Evolutionary conservation across 2,888 invertebrate species (phyloP).

Genomic region (Nineta flava): DNA sequence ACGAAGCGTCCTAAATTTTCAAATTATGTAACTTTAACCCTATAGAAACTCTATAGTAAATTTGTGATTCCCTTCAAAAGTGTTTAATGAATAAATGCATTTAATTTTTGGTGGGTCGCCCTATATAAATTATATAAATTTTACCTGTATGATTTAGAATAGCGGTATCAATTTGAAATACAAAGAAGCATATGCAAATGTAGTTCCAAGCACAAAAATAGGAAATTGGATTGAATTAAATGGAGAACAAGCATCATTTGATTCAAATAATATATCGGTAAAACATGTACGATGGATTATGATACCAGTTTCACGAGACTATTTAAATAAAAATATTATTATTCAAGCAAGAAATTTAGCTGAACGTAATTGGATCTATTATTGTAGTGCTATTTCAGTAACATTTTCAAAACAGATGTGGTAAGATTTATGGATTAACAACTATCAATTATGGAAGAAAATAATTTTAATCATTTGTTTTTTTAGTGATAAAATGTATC

Average conservation of each 20-base stretch:
- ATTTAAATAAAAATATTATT: slow-evolving; percentile 40
- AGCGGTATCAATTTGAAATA: slow-evolving; percentile 20
- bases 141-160: slow-evolving; percentile 15
- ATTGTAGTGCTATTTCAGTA: slow-evolving; percentile 45
- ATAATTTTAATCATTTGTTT: slow-evolving; percentile 10
- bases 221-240: slow-evolving; percentile 35
- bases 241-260: slow-evolving; percentile 18
- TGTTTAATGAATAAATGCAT: no score
- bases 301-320: slow-evolving; percentile 36
- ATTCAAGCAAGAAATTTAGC: slow-evolving; percentile 52
- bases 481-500: slow-evolving; percentile 37
- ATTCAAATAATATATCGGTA: no score
- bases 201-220: slow-evolving; percentile 22
- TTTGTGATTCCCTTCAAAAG: no score
- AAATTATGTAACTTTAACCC: no score
- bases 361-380: slow-evolving; percentile 60
- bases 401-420: slow-evolving; percentile 40
- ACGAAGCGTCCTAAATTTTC: no score
- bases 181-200: slow-evolving; percentile 20
- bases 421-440: slow-evolving; percentile 25
- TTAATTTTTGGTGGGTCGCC: no score
- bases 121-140: no score
- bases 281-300: slow-evolving; percentile 31
- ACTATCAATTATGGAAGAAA: background rate
- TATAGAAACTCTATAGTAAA: no score